These are phyloP conservation scores for Rhabdornis inornatus DNA, from an alignment of 2,113 vertebrate genomes.

Conservation along the genomic window DNA sequence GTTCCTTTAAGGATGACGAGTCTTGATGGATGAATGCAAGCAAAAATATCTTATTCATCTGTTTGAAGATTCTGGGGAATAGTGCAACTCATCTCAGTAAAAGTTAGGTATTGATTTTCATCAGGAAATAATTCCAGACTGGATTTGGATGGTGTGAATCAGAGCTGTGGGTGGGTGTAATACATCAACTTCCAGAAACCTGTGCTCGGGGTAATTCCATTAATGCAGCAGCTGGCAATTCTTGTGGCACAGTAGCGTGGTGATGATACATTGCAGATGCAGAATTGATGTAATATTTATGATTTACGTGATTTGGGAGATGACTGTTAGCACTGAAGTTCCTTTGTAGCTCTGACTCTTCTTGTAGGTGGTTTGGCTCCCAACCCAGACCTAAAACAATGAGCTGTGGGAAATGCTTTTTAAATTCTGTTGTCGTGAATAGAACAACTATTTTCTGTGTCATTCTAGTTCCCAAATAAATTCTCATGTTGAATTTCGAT, in stretches of 20 bases:
- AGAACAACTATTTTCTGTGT: not conserved
- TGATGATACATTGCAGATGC: not conserved
- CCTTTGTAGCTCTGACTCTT: not conserved
- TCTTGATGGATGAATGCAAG: not conserved
- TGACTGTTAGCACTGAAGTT: not conserved
- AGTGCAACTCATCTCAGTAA: not conserved
- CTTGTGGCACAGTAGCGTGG: not conserved
- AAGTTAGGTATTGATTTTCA: constrained; percentile 19
- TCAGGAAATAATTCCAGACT: not conserved
- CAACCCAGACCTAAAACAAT: not conserved
- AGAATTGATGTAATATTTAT: not conserved
- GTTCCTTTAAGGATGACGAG: not conserved
- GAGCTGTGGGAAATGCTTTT: not conserved
- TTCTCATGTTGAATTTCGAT: not conserved
- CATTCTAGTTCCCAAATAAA: not conserved
- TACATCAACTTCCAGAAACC: not conserved
- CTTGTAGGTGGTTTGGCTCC: not conserved
- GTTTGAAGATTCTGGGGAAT: not conserved
- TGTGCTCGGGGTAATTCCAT: not conserved
- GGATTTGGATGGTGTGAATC: not conserved
- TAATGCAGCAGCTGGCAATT: not conserved
- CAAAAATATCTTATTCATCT: not conserved
- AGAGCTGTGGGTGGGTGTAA: not conserved
- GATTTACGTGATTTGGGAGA: not conserved
- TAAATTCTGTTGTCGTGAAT: not conserved